Percentiles rank a stretch among this genome's conserved stretches.
These are phyloP conservation scores for Penaeus monodon DNA, from an alignment of 2,888 invertebrate genomes.

Conservation along the genomic window DNA sequence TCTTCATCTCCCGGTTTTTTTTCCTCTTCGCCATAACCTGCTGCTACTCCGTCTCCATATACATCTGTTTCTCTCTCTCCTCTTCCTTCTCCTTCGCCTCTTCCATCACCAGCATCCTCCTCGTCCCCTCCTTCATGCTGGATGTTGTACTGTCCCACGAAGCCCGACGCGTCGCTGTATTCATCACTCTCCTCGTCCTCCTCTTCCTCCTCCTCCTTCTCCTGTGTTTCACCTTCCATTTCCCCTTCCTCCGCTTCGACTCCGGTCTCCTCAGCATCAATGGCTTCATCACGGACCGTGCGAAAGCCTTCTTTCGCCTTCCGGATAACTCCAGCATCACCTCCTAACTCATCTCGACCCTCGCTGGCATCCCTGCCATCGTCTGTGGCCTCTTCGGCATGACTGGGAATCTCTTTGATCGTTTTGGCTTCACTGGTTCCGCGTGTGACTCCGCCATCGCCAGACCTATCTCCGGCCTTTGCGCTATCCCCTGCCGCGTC, in stretches of 20 bases:
- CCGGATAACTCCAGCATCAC: slow-evolving; percentile 5
- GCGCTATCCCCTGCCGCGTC: background rate
- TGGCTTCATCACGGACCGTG: background rate
- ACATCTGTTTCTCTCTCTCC: too few relatives aligned
- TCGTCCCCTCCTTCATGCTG: background rate
- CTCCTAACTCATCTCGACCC: background rate
- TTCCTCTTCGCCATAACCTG: background rate
- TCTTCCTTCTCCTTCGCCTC: background rate
- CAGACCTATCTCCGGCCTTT: background rate
- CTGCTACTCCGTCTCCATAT: too few relatives aligned
- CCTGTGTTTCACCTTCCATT: background rate
- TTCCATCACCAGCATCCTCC: background rate
- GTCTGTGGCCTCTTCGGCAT: slow-evolving; percentile 5
- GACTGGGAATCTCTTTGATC: background rate
- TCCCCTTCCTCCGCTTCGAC: background rate
- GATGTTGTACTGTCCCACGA: background rate
- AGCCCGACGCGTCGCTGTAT: background rate
- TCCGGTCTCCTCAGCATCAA: background rate
- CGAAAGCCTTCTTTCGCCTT: background rate
- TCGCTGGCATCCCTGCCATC: background rate
- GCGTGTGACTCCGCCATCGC: background rate
- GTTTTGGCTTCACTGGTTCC: background rate
- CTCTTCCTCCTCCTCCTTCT: background rate
- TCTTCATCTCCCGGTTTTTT: background rate
- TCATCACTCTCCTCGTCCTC: background rate